Evolutionary conservation across 2,888 invertebrate genomes (phyloP).

Genomic region (Limnephilus marmoratus): DNA sequence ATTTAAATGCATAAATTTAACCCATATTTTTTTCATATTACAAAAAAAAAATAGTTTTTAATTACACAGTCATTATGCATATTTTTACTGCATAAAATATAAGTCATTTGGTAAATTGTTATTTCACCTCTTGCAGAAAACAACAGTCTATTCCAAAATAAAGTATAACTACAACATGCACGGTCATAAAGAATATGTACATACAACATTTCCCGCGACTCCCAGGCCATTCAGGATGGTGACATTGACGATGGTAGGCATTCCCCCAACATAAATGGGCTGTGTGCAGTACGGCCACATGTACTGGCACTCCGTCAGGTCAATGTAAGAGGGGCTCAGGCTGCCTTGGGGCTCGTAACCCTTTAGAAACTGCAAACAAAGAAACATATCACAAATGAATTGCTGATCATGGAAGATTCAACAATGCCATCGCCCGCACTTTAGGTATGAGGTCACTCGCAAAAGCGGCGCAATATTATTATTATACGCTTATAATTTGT

Average conservation of each 20-base stretch:
- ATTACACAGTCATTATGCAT: no score
- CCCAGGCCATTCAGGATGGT: constrained; percentile 96
- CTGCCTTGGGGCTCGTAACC: constrained; percentile 81
- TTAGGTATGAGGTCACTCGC: no score
- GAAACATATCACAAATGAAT: neutral
- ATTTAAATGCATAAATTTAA: no score
- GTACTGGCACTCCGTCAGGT: constrained; percentile 95
- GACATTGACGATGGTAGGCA: constrained; percentile 94
- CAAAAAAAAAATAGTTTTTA: no score
- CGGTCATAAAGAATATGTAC: constrained; percentile 62
- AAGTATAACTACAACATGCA: neutral
- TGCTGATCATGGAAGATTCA: neutral
- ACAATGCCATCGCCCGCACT: neutral
- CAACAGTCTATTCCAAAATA: no score
- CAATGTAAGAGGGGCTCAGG: constrained; percentile 89
- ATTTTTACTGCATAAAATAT: no score
- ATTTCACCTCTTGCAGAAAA: no score
- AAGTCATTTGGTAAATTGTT: no score
- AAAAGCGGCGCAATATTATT: neutral
- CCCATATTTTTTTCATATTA: no score
- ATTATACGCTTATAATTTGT: neutral
- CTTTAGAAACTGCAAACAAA: constrained; percentile 74
- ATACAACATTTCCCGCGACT: constrained; percentile 88
- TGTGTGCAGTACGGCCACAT: constrained; percentile 99
- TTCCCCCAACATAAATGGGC: constrained; percentile 91